A percentile compares a stretch with the other conserved stretches of the same genome.
Conservation (phyloP, 1,140 invertebrate species). For the Wiebesia pumilae region DNA sequence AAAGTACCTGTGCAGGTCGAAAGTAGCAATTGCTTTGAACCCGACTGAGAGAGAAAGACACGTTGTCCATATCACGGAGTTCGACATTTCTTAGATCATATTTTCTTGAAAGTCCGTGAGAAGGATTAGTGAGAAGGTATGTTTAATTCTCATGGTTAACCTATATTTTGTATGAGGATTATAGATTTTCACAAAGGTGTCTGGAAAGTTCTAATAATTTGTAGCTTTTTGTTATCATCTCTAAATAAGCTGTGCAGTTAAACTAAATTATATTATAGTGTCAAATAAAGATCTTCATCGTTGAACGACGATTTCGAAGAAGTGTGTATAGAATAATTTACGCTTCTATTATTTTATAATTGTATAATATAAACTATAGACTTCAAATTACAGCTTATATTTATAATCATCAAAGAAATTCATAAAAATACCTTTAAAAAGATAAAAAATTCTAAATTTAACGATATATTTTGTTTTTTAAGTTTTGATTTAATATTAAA, state of each 20-base stretch:
- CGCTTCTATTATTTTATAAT: background rate
- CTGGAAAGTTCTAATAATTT: slow-evolving; percentile 3
- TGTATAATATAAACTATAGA: too few species aligned
- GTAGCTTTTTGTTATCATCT: background rate
- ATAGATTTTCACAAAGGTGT: background rate
- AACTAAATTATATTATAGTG: background rate
- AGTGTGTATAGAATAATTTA: background rate
- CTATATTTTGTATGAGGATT: background rate
- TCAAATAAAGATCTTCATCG: background rate
- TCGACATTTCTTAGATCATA: background rate
- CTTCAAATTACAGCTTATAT: too few species aligned
- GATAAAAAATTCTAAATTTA: too few species aligned
- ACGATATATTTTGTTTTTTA: too few species aligned
- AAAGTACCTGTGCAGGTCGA: slow-evolving; percentile 21
- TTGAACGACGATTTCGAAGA: background rate
- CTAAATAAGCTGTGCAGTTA: background rate
- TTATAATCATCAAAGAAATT: too few species aligned
- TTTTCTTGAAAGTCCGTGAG: background rate
- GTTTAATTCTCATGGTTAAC: background rate
- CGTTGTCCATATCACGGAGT: background rate
- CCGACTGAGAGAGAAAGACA: background rate
- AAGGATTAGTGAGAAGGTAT: background rate
- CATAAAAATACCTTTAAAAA: too few species aligned
- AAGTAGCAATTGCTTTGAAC: slow-evolving; percentile 18
- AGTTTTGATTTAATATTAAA: too few species aligned